phyloP scores from a whole-genome alignment of 2,113 vertebrate genomes.

The Sapajus apella region DNA sequence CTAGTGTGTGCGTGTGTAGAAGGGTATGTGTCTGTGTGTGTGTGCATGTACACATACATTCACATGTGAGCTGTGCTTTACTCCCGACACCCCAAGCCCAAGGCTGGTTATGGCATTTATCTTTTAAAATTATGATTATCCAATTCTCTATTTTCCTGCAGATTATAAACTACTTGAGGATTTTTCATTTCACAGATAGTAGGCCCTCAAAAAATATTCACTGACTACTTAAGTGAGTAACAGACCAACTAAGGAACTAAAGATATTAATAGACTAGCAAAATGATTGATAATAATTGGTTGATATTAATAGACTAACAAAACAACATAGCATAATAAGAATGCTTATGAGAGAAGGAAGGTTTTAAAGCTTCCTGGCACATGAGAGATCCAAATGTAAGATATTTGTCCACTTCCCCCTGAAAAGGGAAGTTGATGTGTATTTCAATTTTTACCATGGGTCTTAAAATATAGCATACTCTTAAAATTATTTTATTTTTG shows the following conservation, averaged over 20 bases:
- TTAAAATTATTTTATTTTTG: background rate
- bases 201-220: background rate
- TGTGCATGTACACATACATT: too few species aligned
- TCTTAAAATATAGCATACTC: background rate
- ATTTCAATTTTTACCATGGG: background rate
- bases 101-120: background rate
- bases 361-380: background rate
- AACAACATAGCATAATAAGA: background rate
- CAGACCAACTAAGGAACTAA: background rate
- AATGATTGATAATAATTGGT: background rate
- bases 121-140: background rate
- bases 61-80: background rate
- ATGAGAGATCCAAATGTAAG: background rate
- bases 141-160: background rate
- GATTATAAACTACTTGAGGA: background rate
- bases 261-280: background rate
- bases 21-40: rapidly evolving
- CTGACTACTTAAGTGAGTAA: background rate
- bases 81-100: background rate
- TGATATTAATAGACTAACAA: background rate
- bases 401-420: too few species aligned
- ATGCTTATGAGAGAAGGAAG: background rate
- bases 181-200: background rate
- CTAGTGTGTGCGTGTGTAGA: background rate
- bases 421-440: background rate